Evolutionary conservation across 2,113 vertebrate genomes (phyloP).

Genomic region (Takifugu bimaculatus): DNA sequence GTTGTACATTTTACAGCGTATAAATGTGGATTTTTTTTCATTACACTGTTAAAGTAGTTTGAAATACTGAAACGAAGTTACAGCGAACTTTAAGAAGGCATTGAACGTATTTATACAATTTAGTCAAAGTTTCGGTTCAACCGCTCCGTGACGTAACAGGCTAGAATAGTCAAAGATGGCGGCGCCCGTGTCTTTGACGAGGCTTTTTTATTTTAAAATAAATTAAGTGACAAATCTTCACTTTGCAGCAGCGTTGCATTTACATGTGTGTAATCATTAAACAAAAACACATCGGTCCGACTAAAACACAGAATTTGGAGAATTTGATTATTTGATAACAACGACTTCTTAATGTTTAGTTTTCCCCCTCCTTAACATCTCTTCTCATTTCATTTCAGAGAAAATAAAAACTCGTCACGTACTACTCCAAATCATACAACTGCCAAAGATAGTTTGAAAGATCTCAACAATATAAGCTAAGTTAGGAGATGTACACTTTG

Average conservation of each 20-base stretch:
- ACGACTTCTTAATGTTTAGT: too few relatives aligned
- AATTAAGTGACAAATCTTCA: neutral
- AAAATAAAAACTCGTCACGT: too few relatives aligned
- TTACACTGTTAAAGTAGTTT: too few relatives aligned
- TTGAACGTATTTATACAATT: neutral
- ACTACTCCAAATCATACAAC: neutral
- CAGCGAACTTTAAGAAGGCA: too few relatives aligned
- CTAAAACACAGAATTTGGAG: too few relatives aligned
- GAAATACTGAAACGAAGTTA: too few relatives aligned
- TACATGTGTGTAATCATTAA: too few relatives aligned
- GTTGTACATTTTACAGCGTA: neutral
- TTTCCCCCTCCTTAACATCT: too few relatives aligned
- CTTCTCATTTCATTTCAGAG: too few relatives aligned
- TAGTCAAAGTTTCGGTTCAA: neutral
- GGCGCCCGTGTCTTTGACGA: neutral
- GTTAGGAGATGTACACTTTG: neutral
- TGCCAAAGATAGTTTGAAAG: slow-evolving; percentile 9
- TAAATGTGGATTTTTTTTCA: too few relatives aligned
- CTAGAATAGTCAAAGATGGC: neutral
- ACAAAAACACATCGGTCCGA: too few relatives aligned
- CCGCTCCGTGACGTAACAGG: neutral
- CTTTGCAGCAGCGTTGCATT: neutral
- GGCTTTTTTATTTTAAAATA: neutral
- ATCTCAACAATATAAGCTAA: neutral
- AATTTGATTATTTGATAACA: too few relatives aligned